phyloP scores from a whole-genome alignment of 2,888 invertebrate species.

The Drosophila siamana region DNA sequence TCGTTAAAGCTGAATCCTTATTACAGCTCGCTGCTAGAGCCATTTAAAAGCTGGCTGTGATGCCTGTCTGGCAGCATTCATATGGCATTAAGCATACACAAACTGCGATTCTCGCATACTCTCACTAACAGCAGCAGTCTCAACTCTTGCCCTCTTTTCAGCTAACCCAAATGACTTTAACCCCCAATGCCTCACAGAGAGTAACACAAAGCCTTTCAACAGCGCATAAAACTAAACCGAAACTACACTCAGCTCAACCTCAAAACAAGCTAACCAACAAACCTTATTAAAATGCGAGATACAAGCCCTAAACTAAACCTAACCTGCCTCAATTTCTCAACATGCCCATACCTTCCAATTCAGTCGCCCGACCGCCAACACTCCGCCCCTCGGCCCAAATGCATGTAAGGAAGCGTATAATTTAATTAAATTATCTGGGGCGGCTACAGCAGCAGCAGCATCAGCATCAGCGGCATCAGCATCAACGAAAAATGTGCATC shows the following conservation, averaged over 20 bases:
- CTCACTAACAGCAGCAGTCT: not conserved
- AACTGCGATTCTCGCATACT: slow-evolving; percentile 4
- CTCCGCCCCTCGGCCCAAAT: slow-evolving; percentile 23
- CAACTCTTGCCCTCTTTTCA: slow-evolving; percentile 33
- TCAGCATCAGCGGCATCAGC: slow-evolving; percentile 57
- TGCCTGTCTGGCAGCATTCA: slow-evolving; percentile 10
- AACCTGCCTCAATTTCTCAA: slow-evolving; percentile 24
- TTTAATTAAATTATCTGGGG: slow-evolving; percentile 80
- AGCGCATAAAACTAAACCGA: slow-evolving; percentile 67
- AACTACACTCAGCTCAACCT: slow-evolving; percentile 79
- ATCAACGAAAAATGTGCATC: slow-evolving; percentile 81
- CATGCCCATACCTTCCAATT: not conserved
- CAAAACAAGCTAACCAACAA: slow-evolving; percentile 81
- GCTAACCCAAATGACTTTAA: slow-evolving; percentile 55
- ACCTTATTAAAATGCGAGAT: slow-evolving; percentile 76
- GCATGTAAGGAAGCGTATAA: slow-evolving; percentile 78
- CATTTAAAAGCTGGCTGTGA: slow-evolving; percentile 1
- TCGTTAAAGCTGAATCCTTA: not conserved
- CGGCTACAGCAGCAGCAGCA: slow-evolving; percentile 58
- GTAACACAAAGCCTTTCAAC: slow-evolving; percentile 57
- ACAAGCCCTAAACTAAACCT: slow-evolving; percentile 46
- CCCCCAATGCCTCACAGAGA: slow-evolving; percentile 43
- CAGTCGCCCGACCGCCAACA: not conserved
- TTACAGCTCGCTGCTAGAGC: not conserved
- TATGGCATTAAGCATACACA: slow-evolving; percentile 19